These are phyloP conservation scores for Caloenas nicobarica DNA, from an alignment of 2,113 vertebrate genomes.

Conservation along the genomic window DNA sequence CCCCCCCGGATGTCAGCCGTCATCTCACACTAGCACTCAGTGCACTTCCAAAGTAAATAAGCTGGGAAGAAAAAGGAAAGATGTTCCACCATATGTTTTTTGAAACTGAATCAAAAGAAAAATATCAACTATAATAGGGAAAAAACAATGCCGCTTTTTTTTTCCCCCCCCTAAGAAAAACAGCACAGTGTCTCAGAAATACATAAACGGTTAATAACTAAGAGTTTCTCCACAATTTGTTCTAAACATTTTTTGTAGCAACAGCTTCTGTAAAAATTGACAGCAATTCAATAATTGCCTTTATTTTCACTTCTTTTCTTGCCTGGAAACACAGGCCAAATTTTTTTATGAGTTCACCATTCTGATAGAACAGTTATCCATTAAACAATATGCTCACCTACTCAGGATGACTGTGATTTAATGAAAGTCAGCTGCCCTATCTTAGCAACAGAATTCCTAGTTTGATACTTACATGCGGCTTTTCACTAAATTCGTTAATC, in stretches of 20 bases:
- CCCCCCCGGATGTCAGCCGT: accelerated
- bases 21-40: not conserved
- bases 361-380: not conserved
- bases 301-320: not conserved
- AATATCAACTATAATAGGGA: not conserved
- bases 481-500: conserved; percentile 66
- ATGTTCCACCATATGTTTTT: not conserved
- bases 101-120: not conserved
- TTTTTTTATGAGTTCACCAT: not conserved
- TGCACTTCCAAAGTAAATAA: not conserved
- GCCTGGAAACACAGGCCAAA: not conserved
- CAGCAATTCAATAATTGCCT: not conserved
- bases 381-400: conserved; percentile 27
- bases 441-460: conserved; percentile 55
- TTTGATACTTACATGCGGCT: conserved; percentile 31
- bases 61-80: not conserved
- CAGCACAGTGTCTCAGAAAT: not conserved
- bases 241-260: not conserved
- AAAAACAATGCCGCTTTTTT: not conserved
- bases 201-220: not conserved
- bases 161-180: not conserved
- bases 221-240: not conserved
- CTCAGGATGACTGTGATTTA: conserved; percentile 33
- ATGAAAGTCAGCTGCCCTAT: conserved; percentile 30
- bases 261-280: not conserved